Conservation (phyloP, 2,888 invertebrate species). For the Drosophila hamatofila region DNA sequence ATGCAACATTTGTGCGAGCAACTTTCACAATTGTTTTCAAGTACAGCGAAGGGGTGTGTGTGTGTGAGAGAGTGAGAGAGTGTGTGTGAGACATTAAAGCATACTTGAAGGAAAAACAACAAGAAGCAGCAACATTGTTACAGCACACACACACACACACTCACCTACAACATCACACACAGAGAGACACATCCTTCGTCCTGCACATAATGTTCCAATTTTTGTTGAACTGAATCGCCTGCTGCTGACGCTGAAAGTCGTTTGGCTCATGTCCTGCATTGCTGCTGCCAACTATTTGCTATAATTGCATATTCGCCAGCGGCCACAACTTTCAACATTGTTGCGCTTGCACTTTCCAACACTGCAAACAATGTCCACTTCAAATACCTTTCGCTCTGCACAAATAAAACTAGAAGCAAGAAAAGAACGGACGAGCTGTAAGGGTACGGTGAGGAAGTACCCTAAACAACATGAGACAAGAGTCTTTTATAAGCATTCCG, state of each 20-base stretch:
- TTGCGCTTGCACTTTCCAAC: slow-evolving; percentile 27
- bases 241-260: slow-evolving; percentile 17
- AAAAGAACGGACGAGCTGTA: accelerated
- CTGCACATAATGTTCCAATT: slow-evolving; percentile 34
- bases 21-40: slow-evolving; percentile 43
- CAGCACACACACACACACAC: not conserved
- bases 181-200: not conserved
- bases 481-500: not conserved
- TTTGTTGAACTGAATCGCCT: slow-evolving; percentile 33
- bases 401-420: not conserved
- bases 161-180: slow-evolving; percentile 12
- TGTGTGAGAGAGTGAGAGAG: not conserved
- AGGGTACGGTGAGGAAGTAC: not conserved
- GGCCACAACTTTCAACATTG: slow-evolving; percentile 25
- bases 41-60: slow-evolving; percentile 4
- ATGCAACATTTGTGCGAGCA: slow-evolving; percentile 44
- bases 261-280: slow-evolving; percentile 19
- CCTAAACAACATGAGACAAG: not conserved
- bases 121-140: slow-evolving; percentile 41
- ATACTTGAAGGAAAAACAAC: not conserved
- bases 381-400: not conserved
- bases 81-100: slow-evolving; percentile 20
- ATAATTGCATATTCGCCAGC: slow-evolving; percentile 39
- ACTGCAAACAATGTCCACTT: slow-evolving; percentile 43
- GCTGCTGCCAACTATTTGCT: slow-evolving; percentile 32